Base-by-base conservation (phyloP, 1,140 invertebrate genomes). In the Cherax quadricarinatus region DNA sequence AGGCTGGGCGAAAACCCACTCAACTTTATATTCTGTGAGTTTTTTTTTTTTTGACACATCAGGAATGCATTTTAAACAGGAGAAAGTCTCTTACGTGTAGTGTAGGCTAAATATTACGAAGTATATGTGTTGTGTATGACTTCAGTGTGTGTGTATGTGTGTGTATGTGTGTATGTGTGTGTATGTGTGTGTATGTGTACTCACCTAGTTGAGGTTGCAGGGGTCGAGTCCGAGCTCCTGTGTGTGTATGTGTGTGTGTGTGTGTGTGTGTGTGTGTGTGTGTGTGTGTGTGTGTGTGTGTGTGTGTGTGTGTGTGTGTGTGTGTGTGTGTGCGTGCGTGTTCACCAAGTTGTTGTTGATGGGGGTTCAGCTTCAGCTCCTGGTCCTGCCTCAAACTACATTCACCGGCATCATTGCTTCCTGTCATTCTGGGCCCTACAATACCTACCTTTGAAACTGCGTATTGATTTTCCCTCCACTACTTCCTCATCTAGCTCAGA, bases 31-130 rank as follows among this genome's bases (percentile, higher is more conserved):
- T 88, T 88, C 86, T 53, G 66, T 12, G 41, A 57, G 53, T 14
- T 57, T 14, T 57, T 57, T 57, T 30, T 53, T 81, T 79, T 81
- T 81, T 80, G 86, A 81, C 75, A 80, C 57, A 10, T 75, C 53
- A 80, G 86, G 86, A 88, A 79, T 60, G 86, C 73, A 88, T 88
- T 75, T 81, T 88, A 88, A 88, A 78, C 78, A 88, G 86, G 73
- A 24, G 86, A 88, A 88, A 88, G 86, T 66, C 78, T 75, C 51
- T 88, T 81, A 81, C 86, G 75, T 88, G 86, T 49, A 30, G 14
- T 79, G 86, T 78, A 88, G 75, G 80, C 62, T 80, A 80, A 81
- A 88, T 87, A 80, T 88, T 79, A 88, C 48, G 30, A 24, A 57
- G 75, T 81, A 53, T 88, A 79, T 78, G 62, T 62, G 6, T 51